phyloP scores from a whole-genome alignment of 1,140 invertebrate genomes.

The Agrilus planipennis region DNA sequence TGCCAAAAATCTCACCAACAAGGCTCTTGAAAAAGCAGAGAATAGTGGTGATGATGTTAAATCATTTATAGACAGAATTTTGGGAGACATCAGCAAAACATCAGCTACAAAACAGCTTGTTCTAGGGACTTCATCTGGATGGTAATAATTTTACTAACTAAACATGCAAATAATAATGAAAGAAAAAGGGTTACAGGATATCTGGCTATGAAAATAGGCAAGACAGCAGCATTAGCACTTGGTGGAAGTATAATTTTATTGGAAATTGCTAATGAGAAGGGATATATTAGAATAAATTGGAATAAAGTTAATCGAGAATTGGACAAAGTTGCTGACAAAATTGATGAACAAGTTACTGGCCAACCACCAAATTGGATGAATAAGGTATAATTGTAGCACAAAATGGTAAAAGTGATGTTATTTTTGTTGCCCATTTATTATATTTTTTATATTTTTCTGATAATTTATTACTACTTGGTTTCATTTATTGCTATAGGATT shows the following conservation, averaged over 20 bases:
- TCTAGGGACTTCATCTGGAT: conserved; percentile 78
- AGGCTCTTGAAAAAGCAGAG: too few relatives aligned
- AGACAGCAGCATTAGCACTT: conserved; percentile 74
- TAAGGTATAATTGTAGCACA: too few relatives aligned
- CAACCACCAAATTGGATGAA: conserved; percentile 60
- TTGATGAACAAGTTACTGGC: conserved; percentile 62
- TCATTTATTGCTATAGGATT: too few relatives aligned
- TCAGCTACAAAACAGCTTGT: conserved; percentile 78
- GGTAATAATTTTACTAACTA: conserved; percentile 40
- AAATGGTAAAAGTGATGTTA: too few relatives aligned
- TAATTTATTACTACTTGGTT: too few relatives aligned
- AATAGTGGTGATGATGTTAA: conserved; percentile 19
- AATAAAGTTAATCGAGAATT: conserved; percentile 69
- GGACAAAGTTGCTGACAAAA: conserved; percentile 68
- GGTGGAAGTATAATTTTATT: conserved; percentile 81
- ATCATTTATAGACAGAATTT: conserved; percentile 50
- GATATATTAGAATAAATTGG: conserved; percentile 89
- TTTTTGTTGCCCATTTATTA: too few relatives aligned
- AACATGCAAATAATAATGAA: conserved; percentile 5
- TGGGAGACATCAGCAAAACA: conserved; percentile 67
- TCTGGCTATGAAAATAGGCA: conserved; percentile 83
- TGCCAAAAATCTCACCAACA: too few relatives aligned
- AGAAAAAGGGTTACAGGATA: conserved; percentile 74
- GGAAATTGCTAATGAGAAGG: conserved; percentile 81
- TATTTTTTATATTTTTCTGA: too few relatives aligned